Evolutionary conservation across 2,888 invertebrate species (phyloP), one percentile per base, ranked within the genome.

Genomic region (Eilema griseolum): DNA sequence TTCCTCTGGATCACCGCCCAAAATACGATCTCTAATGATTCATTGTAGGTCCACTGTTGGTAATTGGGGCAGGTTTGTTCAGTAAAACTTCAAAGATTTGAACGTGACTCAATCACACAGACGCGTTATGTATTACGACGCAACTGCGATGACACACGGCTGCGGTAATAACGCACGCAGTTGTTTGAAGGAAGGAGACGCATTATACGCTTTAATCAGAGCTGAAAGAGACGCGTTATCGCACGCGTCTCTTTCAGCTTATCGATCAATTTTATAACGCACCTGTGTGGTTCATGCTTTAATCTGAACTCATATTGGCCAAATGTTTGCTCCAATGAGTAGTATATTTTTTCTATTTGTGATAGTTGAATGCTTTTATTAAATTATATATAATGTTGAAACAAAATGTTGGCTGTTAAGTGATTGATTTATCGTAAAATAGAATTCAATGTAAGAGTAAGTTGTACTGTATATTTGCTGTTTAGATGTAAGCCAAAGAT

Each of bases 401-500:
- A 73, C 64, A 78, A 83, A 60, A 77, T 74, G 68, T 76, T 79
- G 83, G 82, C 82, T 83, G 82, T 82, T 76, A 78, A 65, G 37
- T 56, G 26, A 70, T 67, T 74, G 74, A 81, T 74, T 79, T 76
- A n/a, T 72, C 14, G 76, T 82, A 82, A 77, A 81, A 77, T 82
- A 28, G 24, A 71, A 75, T 28, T 68, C 75, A 82, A 66, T 81
- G 72, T 67, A 76, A 79, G 73, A 63, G 71, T 68, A 62, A 57
- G 65, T 26, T 52, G 28, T 26, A 28, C 14, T 83, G 69, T 76
- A 78, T 75, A 78, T 82, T 74, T 75, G 73, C 69, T 78, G 37
- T 69, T 73, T 84, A 85, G 76, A 71, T 80, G 26, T 84, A 84
- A 79, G 85, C 75, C 77, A 80, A 85, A 75, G 26, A 79, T 73